These are phyloP conservation scores for Podocnemis expansa DNA, from an alignment of 2,113 vertebrate genomes.

Conservation along the genomic window DNA sequence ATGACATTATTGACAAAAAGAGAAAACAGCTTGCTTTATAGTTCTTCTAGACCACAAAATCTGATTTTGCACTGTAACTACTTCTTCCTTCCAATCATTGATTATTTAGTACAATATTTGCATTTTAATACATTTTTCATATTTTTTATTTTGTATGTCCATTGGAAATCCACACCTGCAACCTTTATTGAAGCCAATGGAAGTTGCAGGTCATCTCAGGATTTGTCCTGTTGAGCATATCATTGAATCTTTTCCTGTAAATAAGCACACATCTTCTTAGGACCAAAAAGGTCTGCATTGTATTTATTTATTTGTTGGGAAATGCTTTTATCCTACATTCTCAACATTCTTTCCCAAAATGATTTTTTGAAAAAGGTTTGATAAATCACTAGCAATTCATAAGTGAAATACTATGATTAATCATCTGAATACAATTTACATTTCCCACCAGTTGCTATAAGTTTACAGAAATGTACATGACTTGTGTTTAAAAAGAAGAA, in stretches of 20 bases:
- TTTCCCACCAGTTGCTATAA: neutral
- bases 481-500: neutral
- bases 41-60: neutral
- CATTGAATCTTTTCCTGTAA: neutral
- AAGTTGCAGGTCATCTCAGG: neutral
- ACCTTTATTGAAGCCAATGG: neutral
- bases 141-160: neutral
- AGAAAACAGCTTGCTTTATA: neutral
- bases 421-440: neutral
- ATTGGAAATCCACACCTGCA: conserved; percentile 2
- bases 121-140: neutral
- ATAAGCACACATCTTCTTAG: neutral
- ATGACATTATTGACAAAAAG: neutral
- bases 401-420: neutral
- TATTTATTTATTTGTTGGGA: neutral
- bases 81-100: neutral
- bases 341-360: neutral
- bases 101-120: neutral
- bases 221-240: neutral
- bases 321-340: conserved; percentile 28
- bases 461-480: neutral
- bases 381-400: conserved; percentile 57
- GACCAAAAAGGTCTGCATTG: neutral
- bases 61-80: neutral
- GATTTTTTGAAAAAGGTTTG: neutral